Conservation (phyloP, 1,140 invertebrate species). For the Archivesica marissinica region DNA sequence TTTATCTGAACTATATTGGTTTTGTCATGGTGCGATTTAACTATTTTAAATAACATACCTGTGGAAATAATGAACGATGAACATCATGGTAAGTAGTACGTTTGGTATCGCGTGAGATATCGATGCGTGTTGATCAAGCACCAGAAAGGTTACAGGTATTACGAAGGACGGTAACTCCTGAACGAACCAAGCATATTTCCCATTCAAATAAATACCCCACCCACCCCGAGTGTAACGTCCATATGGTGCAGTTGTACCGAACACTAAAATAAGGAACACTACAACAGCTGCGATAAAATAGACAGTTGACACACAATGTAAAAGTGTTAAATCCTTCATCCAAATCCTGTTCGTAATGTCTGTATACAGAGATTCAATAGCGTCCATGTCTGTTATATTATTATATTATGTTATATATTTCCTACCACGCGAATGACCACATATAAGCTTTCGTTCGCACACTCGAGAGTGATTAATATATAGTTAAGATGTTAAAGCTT, state of each 20-base stretch:
- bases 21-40: background rate
- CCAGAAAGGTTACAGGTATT: conserved; percentile 70
- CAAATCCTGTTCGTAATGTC: no score
- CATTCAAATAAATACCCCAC: conserved; percentile 67
- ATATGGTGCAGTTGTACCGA: conserved; percentile 69
- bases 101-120: conserved; percentile 69
- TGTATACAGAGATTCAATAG: no score
- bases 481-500: no score
- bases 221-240: conserved; percentile 71
- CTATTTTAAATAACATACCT: conserved; percentile 75
- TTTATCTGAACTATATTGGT: no score
- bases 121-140: conserved; percentile 52
- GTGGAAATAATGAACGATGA: conserved; percentile 84
- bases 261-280: conserved; percentile 61
- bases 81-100: conserved; percentile 78
- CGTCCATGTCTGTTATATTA: no score
- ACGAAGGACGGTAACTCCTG: conserved; percentile 77
- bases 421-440: no score
- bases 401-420: no score
- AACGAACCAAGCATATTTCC: conserved; percentile 77
- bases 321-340: no score
- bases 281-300: conserved; percentile 57
- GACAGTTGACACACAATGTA: no score
- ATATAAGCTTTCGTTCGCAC: no score
- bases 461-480: no score